Evolutionary conservation across 2,113 vertebrate genomes (phyloP).

Genomic region (Benitochromis conjunctus): DNA sequence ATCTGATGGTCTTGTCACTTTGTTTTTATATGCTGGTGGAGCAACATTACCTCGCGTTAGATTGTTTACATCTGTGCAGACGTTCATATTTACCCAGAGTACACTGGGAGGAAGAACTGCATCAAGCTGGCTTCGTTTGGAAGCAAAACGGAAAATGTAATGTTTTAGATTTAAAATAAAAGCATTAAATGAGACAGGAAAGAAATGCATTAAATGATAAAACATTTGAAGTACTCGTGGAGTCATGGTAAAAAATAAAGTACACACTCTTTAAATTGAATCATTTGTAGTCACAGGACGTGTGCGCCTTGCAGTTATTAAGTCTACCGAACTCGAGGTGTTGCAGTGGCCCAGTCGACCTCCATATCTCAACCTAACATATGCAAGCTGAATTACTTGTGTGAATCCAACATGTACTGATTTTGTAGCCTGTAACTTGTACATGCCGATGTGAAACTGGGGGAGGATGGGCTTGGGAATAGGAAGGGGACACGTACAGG

Average conservation of each 20-base stretch:
- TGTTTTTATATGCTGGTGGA: no score
- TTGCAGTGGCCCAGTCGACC: background rate
- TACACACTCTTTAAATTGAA: background rate
- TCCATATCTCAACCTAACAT: background rate
- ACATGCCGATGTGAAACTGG: background rate
- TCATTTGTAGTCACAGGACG: background rate
- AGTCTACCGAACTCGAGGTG: background rate
- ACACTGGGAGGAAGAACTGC: conserved; percentile 33
- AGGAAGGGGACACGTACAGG: background rate
- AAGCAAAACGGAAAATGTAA: background rate
- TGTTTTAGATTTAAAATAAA: conserved; percentile 10
- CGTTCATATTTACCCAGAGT: conserved; percentile 62
- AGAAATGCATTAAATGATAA: background rate
- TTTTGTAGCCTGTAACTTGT: no score
- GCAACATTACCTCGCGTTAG: background rate
- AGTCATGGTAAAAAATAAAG: background rate
- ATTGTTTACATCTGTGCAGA: conserved; percentile 41
- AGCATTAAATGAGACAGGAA: background rate
- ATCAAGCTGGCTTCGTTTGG: background rate
- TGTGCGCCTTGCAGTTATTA: background rate
- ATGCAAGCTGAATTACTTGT: background rate
- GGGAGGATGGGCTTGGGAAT: background rate
- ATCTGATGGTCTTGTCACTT: rapidly evolving
- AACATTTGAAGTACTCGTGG: background rate
- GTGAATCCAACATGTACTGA: background rate